These are phyloP conservation scores for Mugil cephalus DNA, from an alignment of 2,113 vertebrate genomes.

Conservation along the genomic window DNA sequence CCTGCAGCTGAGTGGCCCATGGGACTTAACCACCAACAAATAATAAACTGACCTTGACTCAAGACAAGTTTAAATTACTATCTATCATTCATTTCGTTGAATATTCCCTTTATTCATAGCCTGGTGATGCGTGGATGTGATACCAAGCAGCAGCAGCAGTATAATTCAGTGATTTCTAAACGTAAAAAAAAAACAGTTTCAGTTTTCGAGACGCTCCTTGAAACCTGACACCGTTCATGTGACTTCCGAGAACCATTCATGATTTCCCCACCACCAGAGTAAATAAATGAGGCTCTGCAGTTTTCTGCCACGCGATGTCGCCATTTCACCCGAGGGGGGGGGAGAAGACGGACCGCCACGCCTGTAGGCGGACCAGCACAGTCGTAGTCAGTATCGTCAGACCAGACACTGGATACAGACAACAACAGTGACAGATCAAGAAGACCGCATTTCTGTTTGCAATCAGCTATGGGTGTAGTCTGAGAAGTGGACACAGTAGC, in stretches of 20 bases:
- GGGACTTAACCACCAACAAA: no score
- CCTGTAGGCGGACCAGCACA: slow-evolving; percentile 81
- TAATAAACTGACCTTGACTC: no score
- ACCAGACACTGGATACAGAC: slow-evolving; percentile 76
- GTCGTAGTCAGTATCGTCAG: slow-evolving; percentile 70
- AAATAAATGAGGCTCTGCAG: not conserved
- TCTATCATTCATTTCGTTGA: no score
- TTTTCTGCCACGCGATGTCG: slow-evolving; percentile 43
- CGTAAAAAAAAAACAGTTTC: no score
- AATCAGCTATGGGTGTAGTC: slow-evolving; percentile 75
- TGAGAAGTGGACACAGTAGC: slow-evolving; percentile 73
- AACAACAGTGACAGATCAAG: slow-evolving; percentile 80
- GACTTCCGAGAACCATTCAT: not conserved
- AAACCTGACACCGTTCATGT: not conserved
- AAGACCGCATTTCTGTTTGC: slow-evolving; percentile 70
- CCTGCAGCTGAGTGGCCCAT: no score
- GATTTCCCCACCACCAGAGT: not conserved
- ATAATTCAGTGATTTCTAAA: no score
- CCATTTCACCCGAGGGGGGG: slow-evolving; percentile 11
- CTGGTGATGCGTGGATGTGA: no score
- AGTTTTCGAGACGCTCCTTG: no score
- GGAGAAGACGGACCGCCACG: slow-evolving; percentile 68
- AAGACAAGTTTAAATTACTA: no score
- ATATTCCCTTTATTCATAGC: no score
- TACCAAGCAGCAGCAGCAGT: no score